phyloP scores from a whole-genome alignment of 2,888 invertebrate species.

The Gastrophysa polygoni region DNA sequence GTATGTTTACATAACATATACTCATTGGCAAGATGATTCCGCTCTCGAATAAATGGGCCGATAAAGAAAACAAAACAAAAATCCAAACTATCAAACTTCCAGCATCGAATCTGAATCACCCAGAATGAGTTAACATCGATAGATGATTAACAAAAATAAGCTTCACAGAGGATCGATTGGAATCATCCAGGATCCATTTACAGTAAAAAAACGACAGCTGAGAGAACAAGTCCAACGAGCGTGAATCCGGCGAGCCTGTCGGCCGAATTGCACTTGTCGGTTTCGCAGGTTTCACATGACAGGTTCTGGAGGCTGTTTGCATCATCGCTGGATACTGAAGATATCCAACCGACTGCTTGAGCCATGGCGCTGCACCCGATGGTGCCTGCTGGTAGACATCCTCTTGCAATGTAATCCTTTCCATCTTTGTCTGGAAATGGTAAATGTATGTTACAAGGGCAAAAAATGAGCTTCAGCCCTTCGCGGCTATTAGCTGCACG shows the following conservation, averaged over 20 bases:
- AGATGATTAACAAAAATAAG: too few relatives aligned
- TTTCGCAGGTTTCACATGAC: constrained; percentile 49
- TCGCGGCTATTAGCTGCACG: too few relatives aligned
- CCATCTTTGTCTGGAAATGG: constrained; percentile 47
- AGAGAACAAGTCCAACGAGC: constrained; percentile 45
- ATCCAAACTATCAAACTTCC: too few relatives aligned
- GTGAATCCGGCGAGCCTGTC: constrained; percentile 39
- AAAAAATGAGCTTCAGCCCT: too few relatives aligned
- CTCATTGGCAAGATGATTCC: too few relatives aligned
- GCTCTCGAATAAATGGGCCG: too few relatives aligned
- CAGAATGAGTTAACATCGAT: too few relatives aligned
- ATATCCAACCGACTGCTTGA: constrained; percentile 40
- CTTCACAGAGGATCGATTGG: not conserved
- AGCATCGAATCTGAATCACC: too few relatives aligned
- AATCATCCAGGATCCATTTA: constrained; percentile 34
- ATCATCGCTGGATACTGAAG: constrained; percentile 33
- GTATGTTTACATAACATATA: too few relatives aligned
- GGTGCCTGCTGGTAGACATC: constrained; percentile 45
- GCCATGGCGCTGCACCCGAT: constrained; percentile 47
- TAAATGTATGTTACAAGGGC: not conserved
- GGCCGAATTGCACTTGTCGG: constrained; percentile 53
- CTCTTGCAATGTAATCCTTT: constrained; percentile 46
- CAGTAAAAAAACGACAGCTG: constrained; percentile 47
- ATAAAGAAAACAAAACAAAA: too few relatives aligned
- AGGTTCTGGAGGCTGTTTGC: constrained; percentile 36